A percentile compares a stretch with the other conserved stretches of the same genome.
These are phyloP conservation scores for Spatulosminthurus flaviceps DNA, from an alignment of 2,888 invertebrate species.

Conservation along the genomic window DNA sequence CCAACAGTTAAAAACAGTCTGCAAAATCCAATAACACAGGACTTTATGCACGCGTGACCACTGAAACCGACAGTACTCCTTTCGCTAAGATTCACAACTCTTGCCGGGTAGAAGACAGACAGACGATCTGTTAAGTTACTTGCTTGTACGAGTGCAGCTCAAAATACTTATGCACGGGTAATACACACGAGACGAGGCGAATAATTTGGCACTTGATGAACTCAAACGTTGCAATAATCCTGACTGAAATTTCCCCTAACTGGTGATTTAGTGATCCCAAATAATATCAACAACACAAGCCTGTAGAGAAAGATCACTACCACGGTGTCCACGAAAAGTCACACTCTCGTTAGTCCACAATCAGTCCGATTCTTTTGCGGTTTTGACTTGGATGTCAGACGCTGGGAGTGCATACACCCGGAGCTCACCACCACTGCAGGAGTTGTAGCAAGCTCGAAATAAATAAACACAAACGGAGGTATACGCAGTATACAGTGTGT, in stretches of 20 bases:
- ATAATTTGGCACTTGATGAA: constrained; percentile 12
- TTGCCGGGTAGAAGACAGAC: background rate
- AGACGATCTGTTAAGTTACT: background rate
- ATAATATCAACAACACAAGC: too few species aligned
- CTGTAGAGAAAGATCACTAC: too few species aligned
- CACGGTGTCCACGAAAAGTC: background rate
- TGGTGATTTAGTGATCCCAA: background rate
- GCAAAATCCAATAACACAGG: background rate
- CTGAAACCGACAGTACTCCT: background rate
- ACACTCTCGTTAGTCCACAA: constrained; percentile 9
- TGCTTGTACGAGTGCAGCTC: background rate
- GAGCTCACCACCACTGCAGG: constrained; percentile 11
- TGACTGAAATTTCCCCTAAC: background rate
- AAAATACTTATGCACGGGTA: background rate
- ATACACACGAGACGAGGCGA: background rate
- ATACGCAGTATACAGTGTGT: too few species aligned
- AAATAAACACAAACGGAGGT: constrained; percentile 18
- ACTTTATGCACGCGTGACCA: background rate
- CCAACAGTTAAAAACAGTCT: background rate
- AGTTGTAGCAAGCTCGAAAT: background rate
- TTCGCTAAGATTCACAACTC: background rate
- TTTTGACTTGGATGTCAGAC: background rate
- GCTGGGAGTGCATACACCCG: background rate
- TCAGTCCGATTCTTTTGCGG: background rate
- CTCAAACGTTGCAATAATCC: constrained; percentile 4